Evolutionary conservation across 1,140 invertebrate genomes (phyloP), one percentile per base, ranked within the genome.

Genomic region (Aphaenogaster rudis): DNA sequence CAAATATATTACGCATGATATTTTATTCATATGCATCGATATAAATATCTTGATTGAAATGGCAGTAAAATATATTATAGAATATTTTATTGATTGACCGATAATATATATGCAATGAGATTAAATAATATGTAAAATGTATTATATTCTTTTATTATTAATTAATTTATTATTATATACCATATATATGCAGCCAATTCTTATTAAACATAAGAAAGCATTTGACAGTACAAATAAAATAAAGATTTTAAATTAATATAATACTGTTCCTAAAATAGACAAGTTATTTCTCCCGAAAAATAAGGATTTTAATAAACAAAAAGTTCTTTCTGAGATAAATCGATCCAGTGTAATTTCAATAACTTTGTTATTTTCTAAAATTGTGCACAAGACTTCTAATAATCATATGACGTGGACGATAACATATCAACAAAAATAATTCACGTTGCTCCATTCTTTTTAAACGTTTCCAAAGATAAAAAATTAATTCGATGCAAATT

Each of bases 381-480:
- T 17, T 66, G 21, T 66, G 3, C 36, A 11, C 13, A 9, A 74
- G n/a, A 57, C 1, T 72, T 42, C 17, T 52, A 17, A 8, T 39
- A 15, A 61, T 0, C 61, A 48, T 8, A 36, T n/a, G 15, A 61
- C 48, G 7, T 36, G 1, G 15, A 13, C 42, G 4, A 57, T 57
- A 54, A 54, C 3, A 13, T 15, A 71, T 33, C 15, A 50, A 72
- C 4, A 15, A 39, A 57, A 21, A 42, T 15, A 57, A 76, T 15
- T 52, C 9, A 52, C 15, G n/a, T 54, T 74, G 7, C 3, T 57
- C 13, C 33, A n/a, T 39, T 57, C 6, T n/a, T 21, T 54, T 21
- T 21, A 52, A 74, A 21, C n/a, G 13, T 76, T 57, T 76, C 2
- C n/a, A 76, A 76, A 42, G 13, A 28, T 77, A 33, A 17, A 61